Evolutionary conservation across 2,888 invertebrate species (phyloP), one percentile per base, ranked within the genome.

Genomic region (Trachelus stipa): DNA sequence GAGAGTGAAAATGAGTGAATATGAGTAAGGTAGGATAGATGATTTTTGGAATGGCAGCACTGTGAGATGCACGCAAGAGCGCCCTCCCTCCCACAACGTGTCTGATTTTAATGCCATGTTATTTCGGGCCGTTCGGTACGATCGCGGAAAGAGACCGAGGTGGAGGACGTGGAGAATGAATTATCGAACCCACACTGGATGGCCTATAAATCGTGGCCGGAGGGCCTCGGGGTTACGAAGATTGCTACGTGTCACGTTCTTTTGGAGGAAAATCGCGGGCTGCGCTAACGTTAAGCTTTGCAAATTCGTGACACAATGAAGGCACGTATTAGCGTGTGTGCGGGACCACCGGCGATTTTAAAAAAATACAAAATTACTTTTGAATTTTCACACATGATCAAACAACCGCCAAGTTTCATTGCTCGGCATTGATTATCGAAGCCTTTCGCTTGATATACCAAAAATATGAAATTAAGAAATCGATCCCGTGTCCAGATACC

Each of bases 171-270:
- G 74, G 82, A 83, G 83, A 85, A 85, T 85, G 84, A 86, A 85
- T 85, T 80, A 86, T 83, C 78, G 83, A 80, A 81, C 84, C 77
- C 84, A 81, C 85, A 84, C 81, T 86, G 82, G 83, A 83, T 86
- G 81, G 84, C 83, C 82, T 79, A 86, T 87, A 86, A 87, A 87
- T 87, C 84, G 81, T 79, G 76, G 75, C 77, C 76, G 79, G 69
- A 77, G 71, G 79, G 81, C 82, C 81, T 81, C 76, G 84, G 84
- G 83, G 81, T 84, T 82, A 83, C 81, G 79, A 84, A 87, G 83
- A 87, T 87, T 87, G 86, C 83, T 84, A 86, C 84, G 86, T 87
- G 86, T 87, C 87, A 86, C 83, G 82, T 83, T 84, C 84, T 81
- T 56, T 56, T 82, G 84, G 71, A 78, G 83, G 85, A 84, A 87